Evolutionary conservation across 2,888 invertebrate species (phyloP).

Genomic region (Tetrapedia diversipes): DNA sequence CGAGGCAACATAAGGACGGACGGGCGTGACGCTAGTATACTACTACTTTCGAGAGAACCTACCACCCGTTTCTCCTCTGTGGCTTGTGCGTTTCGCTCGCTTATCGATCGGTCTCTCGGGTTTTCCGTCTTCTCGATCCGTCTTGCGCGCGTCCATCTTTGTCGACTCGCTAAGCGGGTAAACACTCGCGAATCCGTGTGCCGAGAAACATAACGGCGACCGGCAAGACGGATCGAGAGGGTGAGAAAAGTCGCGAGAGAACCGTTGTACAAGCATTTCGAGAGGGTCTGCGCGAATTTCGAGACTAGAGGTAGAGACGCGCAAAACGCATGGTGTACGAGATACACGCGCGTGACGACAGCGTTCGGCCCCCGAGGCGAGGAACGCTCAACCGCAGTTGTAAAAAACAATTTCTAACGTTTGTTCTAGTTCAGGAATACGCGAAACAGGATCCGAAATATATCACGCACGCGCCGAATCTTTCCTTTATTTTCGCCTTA

Average conservation of each 20-base stretch:
- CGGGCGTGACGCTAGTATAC: constrained; percentile 64
- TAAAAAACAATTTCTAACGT: constrained; percentile 26
- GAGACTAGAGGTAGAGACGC: background rate
- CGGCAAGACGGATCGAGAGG: constrained; percentile 12
- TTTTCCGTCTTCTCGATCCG: constrained; percentile 38
- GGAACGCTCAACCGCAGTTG: constrained; percentile 20
- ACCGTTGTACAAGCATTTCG: background rate
- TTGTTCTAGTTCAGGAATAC: constrained; percentile 23
- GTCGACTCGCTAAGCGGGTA: background rate
- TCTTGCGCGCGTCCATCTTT: constrained; percentile 8
- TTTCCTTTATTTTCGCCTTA: constrained; percentile 62
- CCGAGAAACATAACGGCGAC: background rate
- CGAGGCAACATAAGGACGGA: constrained; percentile 60
- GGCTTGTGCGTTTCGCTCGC: constrained; percentile 41
- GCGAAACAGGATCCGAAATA: constrained; percentile 39
- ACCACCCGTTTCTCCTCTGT: constrained; percentile 34
- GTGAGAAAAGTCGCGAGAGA: background rate
- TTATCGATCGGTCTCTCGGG: constrained; percentile 23
- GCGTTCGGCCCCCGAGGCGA: constrained; percentile 16
- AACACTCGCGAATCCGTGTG: background rate
- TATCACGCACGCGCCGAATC: constrained; percentile 62
- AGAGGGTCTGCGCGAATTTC: background rate
- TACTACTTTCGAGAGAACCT: constrained; percentile 51
- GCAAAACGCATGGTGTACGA: background rate
- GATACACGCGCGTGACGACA: no score